phyloP scores from a whole-genome alignment of 2,888 invertebrate genomes.

The Standfussiana lucernea region DNA sequence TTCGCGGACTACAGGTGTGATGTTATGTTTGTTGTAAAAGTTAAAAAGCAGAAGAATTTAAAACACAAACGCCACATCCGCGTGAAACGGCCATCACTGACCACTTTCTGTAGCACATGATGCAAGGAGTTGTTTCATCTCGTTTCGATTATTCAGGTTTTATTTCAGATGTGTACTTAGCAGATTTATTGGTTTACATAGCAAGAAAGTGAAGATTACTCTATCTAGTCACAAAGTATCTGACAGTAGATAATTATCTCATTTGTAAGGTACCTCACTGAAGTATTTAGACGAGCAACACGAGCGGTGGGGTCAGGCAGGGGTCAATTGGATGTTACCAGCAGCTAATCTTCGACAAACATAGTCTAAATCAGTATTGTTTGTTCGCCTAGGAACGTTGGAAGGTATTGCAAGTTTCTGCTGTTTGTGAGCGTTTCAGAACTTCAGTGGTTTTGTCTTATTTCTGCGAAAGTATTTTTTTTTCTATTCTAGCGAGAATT shows the following conservation, averaged over 20 bases:
- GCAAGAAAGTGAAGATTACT: background rate
- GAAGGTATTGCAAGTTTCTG: constrained; percentile 7
- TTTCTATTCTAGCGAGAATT: background rate
- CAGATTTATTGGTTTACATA: background rate
- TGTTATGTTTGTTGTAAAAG: no score
- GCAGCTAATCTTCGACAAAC: constrained; percentile 50
- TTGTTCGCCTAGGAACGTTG: constrained; percentile 9
- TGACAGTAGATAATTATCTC: constrained; percentile 46
- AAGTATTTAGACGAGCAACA: constrained; percentile 56
- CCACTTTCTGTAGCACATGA: background rate
- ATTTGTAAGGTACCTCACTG: constrained; percentile 49
- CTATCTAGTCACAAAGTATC: constrained; percentile 23
- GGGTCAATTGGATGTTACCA: constrained; percentile 64
- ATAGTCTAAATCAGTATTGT: constrained; percentile 33
- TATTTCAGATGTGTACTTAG: constrained; percentile 3
- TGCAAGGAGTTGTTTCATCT: background rate
- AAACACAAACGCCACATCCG: background rate
- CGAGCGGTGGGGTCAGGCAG: constrained; percentile 40
- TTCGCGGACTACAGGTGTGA: no score
- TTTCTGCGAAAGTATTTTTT: background rate
- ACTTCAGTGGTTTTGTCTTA: background rate
- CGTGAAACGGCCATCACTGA: no score
- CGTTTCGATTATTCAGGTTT: background rate
- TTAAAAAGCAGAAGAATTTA: background rate
- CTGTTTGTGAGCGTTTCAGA: constrained; percentile 4